Evolutionary conservation across 2,113 vertebrate species (phyloP).

Genomic region (Xenus cinereus): DNA sequence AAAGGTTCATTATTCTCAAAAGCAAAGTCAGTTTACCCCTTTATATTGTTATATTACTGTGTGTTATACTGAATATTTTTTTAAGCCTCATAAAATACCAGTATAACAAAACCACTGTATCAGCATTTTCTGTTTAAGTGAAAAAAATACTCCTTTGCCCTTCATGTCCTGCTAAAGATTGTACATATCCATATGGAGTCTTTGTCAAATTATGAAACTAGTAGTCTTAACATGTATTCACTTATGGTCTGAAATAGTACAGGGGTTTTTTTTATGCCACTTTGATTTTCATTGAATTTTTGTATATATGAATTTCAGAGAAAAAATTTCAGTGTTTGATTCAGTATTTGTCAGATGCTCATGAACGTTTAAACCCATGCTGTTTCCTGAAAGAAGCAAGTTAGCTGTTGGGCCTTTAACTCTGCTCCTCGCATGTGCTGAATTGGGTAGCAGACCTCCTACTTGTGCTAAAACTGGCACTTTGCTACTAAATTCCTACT

Average conservation of each 20-base stretch:
- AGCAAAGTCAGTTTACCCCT: background rate
- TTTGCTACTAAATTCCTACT: slow-evolving; percentile 48
- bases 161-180: background rate
- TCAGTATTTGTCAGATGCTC: background rate
- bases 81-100: background rate
- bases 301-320: background rate
- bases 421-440: background rate
- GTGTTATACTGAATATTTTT: background rate
- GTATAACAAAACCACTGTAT: background rate
- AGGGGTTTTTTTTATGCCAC: accelerated
- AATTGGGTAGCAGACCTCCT: background rate
- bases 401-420: background rate
- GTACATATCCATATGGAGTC: background rate
- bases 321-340: background rate
- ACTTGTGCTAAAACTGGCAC: slow-evolving; percentile 38
- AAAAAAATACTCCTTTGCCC: background rate
- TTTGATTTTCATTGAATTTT: background rate
- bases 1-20: background rate
- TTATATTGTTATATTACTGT: background rate
- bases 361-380: background rate
- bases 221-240: background rate
- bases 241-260: background rate
- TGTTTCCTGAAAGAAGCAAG: background rate
- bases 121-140: background rate
- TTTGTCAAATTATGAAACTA: background rate